A percentile compares a stretch with the other conserved stretches of the same genome.
Conservation (phyloP, 2,888 invertebrate species). For the Nasonia oneida region DNA sequence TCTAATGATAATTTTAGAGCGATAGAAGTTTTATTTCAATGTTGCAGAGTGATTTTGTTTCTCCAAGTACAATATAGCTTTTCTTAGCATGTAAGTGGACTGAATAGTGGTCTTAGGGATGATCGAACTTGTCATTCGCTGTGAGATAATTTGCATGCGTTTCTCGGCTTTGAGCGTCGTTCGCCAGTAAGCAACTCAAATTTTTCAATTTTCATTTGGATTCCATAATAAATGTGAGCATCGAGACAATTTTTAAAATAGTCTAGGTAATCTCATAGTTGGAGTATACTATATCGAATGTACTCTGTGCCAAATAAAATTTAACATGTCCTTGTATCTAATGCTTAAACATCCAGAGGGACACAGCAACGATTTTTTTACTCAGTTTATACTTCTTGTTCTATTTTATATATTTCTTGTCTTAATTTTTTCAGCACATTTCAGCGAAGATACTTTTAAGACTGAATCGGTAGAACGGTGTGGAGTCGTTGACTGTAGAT, state of each 20-base stretch:
- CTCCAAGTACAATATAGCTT: constrained; percentile 46
- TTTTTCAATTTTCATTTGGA: constrained; percentile 36
- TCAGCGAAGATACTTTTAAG: constrained; percentile 63
- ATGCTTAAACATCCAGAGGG: constrained; percentile 44
- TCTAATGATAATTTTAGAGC: constrained; percentile 29
- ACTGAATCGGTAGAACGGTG: constrained; percentile 63
- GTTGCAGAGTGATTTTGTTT: constrained; percentile 29
- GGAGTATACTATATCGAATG: constrained; percentile 73
- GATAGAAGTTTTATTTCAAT: constrained; percentile 28
- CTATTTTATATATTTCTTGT: constrained; percentile 43
- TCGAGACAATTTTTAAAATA: constrained; percentile 52
- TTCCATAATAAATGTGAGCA: constrained; percentile 54
- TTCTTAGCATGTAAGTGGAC: constrained; percentile 62
- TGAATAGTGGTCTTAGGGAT: constrained; percentile 63
- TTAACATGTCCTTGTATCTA: constrained; percentile 62
- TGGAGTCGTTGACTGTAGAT: constrained; percentile 62
- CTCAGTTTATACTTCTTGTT: constrained; percentile 51
- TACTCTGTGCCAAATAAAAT: constrained; percentile 77
- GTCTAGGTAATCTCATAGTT: constrained; percentile 70
- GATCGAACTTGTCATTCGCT: constrained; percentile 75
- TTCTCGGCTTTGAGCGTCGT: constrained; percentile 38
- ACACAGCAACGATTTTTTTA: constrained; percentile 46
- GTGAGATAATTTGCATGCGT: constrained; percentile 67
- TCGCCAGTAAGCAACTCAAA: constrained; percentile 42
- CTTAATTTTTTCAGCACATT: constrained; percentile 38